Conservation (phyloP, 2,113 vertebrate species). For the Ahaetulla prasina region DNA sequence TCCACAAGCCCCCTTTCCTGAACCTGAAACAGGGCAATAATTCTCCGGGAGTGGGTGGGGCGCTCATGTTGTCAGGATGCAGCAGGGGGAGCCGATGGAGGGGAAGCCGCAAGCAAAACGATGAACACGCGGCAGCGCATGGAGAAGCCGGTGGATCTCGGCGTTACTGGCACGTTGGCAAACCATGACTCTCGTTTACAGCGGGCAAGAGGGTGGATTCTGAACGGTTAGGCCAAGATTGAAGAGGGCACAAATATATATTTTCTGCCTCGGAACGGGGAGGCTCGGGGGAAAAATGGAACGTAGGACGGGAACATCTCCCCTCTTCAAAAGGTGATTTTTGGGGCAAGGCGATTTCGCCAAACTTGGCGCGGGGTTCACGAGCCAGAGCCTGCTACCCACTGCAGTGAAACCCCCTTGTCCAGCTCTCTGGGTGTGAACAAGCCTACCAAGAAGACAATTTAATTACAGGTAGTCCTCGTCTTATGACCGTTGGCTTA, state of each 20-base stretch:
- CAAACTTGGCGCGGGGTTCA: background rate
- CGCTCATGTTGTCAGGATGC: slow-evolving; percentile 44
- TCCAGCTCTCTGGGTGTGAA: background rate
- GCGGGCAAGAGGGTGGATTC: background rate
- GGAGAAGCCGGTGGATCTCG: slow-evolving; percentile 67
- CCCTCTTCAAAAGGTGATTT: too few relatives aligned
- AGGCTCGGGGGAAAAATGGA: too few relatives aligned
- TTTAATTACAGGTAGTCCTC: too few relatives aligned
- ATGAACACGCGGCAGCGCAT: slow-evolving; percentile 74
- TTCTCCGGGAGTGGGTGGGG: slow-evolving; percentile 24
- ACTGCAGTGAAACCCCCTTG: background rate
- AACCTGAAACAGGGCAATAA: slow-evolving; percentile 24
- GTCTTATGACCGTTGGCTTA: too few relatives aligned
- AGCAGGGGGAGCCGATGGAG: slow-evolving; percentile 42
- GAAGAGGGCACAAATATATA: background rate
- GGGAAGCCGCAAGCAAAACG: slow-evolving; percentile 70
- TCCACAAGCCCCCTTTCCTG: background rate
- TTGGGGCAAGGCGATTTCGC: background rate
- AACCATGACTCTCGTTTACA: slow-evolving; percentile 80
- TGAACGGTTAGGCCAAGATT: background rate
- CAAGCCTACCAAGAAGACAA: background rate
- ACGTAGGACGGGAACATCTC: background rate
- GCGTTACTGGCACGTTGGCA: slow-evolving; percentile 77
- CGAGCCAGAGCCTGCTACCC: background rate
- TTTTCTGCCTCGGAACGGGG: background rate